Evolutionary conservation across 2,113 vertebrate genomes (phyloP).

Genomic region (Notiomystis cincta): DNA sequence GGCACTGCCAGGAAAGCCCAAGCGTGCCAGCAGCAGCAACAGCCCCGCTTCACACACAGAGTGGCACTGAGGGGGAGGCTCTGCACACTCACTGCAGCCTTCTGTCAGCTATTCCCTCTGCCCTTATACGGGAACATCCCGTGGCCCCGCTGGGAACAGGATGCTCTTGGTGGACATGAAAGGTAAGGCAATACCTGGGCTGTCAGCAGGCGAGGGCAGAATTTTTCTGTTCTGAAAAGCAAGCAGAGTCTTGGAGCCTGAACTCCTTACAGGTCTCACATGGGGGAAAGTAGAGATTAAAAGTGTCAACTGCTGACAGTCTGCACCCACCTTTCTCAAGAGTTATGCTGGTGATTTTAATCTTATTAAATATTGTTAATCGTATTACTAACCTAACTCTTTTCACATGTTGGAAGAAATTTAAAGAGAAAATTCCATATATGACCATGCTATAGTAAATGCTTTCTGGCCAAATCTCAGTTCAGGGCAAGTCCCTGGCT

Average conservation of each 20-base stretch:
- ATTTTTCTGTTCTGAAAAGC: background rate
- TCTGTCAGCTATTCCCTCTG: slow-evolving; percentile 34
- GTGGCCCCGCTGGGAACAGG: background rate
- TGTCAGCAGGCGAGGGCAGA: background rate
- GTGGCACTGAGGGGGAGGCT: background rate
- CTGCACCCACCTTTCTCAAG: slow-evolving; percentile 9
- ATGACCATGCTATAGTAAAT: background rate
- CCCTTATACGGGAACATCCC: slow-evolving; percentile 47
- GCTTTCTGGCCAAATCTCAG: background rate
- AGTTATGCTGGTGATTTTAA: slow-evolving; percentile 60
- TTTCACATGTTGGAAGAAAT: slow-evolving; percentile 52
- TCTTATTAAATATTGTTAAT: slow-evolving; percentile 61
- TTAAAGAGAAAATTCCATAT: slow-evolving; percentile 38
- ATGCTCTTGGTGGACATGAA: background rate
- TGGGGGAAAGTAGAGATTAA: background rate
- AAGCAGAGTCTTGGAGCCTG: background rate
- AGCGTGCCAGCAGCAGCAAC: slow-evolving; percentile 21
- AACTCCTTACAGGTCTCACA: background rate
- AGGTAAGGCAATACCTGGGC: slow-evolving; percentile 53
- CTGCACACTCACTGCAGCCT: background rate
- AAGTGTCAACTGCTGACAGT: slow-evolving; percentile 19
- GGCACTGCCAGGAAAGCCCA: background rate
- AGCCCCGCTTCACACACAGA: background rate
- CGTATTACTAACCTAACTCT: slow-evolving; percentile 61
- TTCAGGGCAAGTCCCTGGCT: background rate